Evolutionary conservation across 2,888 invertebrate species (phyloP), one percentile per base, ranked within the genome.

Genomic region (Brenthis daphne): DNA sequence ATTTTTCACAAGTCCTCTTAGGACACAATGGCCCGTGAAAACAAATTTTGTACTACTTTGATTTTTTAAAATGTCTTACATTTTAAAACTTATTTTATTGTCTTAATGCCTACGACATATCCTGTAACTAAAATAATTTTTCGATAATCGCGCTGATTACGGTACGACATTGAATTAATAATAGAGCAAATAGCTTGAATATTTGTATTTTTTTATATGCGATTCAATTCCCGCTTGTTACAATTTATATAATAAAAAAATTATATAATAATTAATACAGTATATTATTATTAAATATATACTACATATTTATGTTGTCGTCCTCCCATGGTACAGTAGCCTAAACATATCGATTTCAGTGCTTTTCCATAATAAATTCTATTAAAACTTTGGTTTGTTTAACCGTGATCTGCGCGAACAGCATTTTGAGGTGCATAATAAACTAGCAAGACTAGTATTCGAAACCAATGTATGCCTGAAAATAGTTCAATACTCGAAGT

Each of bases 401-500:
- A n/a, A 60, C 60, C 50, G 60, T 60, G 60, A 50, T 50, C 16
- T 37, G 16, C 50, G 60, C 50, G 29, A 50, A 29, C 12, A 50
- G 50, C 50, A 5, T 60, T 37, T 43, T n/a, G 4, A 60, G 48
- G 51, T 63, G 63, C 63, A 63, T 37, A 63, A 37, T 53, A 63
- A 20, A 53, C 51, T 60, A n/a, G 20, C 51, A 51, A 57, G 16
- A 8, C 68, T 48, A 53, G 54, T 68, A 53, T 64, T 65, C 29
- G 16, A 48, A 50, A 14, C 57, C 51, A 63, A 51, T 24, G 55
- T 64, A 63, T 56, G 63, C 57, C 67, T 51, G 63, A 57, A 56
- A 43, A 55, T 43, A 67, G 57, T 57, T 63, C 51, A 67, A 68
- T 57, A 68, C 64, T 68, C 64, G 53, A 65, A 64, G 57, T 37